Base-by-base conservation (phyloP, 2,888 invertebrate genomes). In the Tanytarsus gracilentus region DNA sequence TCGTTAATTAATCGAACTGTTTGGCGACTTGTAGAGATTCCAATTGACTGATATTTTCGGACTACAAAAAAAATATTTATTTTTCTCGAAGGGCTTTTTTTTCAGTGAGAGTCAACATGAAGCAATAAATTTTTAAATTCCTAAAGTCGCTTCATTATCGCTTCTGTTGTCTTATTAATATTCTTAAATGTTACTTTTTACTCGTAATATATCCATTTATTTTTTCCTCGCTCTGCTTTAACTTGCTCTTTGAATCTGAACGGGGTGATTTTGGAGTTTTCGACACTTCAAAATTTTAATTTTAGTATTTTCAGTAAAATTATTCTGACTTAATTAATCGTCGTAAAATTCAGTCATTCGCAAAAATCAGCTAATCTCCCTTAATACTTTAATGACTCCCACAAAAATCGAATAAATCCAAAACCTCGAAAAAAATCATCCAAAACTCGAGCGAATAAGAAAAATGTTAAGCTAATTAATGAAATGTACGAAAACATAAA, bases 1-100 rank as follows among this genome's bases (percentile, higher is more conserved):
- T 58, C n/a, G n/a, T 58, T 58, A 58, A 58, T 58, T 58, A 58
- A 58, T 58, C 58, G 58, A 58, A 58, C 48, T 58, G 44, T 44
- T 44, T 58, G 58, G 58, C 48, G 58, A 58, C 48, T 53, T 29
- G 44, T 26, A 11, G 21, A 58, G 58, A 58, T 58, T 58, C 30
- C 44, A 48, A 23, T 58, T 27, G 25, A 27, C 30, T 21, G 58
- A 58, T 58, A 58, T 58, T 58, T 55, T 56, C 14, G 27, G 39
- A n/a, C n/a, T n/a, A n/a, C n/a, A 50, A 48, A n/a, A 40, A 40
- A 40, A 48, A 50, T 50, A n/a, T 23, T 27, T 16, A 4, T n/a
- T n/a, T 48, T 40, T 39, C 39, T 11, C 48, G 9, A 21, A 18
- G 48, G 11, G 48, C 48, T 21, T 18, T 18, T 23, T 5, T n/a